Evolutionary conservation across 2,113 vertebrate genomes (phyloP).

Genomic region (Todiramphus chloris): DNA sequence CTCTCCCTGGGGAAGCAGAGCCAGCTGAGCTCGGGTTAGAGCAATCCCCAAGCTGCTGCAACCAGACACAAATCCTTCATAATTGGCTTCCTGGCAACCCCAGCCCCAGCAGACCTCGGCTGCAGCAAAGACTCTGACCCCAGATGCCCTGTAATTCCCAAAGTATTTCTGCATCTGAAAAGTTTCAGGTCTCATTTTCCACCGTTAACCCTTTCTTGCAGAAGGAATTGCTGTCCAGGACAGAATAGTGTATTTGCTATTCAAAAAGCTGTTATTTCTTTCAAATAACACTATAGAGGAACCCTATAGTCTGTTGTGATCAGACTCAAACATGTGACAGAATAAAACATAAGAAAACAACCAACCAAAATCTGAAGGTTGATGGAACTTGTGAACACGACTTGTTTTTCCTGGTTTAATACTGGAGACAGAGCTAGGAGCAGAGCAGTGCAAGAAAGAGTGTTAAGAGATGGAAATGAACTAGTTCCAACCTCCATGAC

Average conservation of each 20-base stretch:
- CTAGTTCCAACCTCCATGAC: background rate
- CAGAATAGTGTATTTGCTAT: background rate
- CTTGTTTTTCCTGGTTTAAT: background rate
- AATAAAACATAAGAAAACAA: background rate
- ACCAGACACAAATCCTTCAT: slow-evolving; percentile 23
- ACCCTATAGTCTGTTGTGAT: background rate
- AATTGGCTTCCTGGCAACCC: slow-evolving; percentile 15
- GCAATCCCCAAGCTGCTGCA: slow-evolving; percentile 26
- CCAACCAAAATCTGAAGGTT: background rate
- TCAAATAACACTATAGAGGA: background rate
- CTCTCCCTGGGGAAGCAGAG: slow-evolving; percentile 8
- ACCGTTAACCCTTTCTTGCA: background rate
- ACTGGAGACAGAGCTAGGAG: background rate
- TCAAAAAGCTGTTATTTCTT: background rate
- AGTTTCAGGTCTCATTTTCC: background rate
- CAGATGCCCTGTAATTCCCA: background rate
- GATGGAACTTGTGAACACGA: background rate
- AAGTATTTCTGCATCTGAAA: background rate
- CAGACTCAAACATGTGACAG: background rate
- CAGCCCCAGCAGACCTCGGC: background rate
- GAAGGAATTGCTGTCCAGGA: background rate
- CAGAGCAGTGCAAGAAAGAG: background rate
- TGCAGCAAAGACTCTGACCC: background rate
- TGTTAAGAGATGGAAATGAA: background rate
- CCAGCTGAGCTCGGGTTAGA: slow-evolving; percentile 47